phyloP scores from a whole-genome alignment of 2,797 vertebrate genomes.

The Sebastes hopkinsi region DNA sequence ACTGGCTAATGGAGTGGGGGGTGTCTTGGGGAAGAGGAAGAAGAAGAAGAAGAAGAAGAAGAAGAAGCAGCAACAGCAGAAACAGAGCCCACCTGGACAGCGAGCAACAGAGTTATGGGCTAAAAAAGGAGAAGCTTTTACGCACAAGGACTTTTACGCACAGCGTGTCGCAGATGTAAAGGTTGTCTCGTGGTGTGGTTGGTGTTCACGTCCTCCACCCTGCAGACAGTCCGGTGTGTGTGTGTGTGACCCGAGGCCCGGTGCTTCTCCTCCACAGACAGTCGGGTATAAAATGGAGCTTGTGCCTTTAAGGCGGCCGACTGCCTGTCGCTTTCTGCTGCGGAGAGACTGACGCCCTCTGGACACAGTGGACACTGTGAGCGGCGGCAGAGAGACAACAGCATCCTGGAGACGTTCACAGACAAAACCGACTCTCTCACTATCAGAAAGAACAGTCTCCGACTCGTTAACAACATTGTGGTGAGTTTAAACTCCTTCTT shows the following conservation, averaged over 20 bases:
- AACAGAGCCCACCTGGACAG: conserved; percentile 1
- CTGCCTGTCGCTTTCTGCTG: conserved; percentile 75
- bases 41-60: neutral
- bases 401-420: conserved; percentile 72
- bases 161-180: neutral
- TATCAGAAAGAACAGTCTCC: neutral
- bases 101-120: neutral
- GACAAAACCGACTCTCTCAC: conserved; percentile 30
- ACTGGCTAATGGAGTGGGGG: conserved; percentile 24
- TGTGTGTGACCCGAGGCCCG: conserved; percentile 48
- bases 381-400: conserved; percentile 54
- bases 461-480: conserved; percentile 32
- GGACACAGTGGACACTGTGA: conserved; percentile 72
- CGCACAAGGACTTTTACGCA: conserved; percentile 49
- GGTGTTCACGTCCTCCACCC: neutral
- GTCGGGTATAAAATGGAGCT: conserved; percentile 65
- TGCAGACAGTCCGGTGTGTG: neutral
- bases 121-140: conserved; percentile 16
- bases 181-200: no score
- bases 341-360: conserved; percentile 79
- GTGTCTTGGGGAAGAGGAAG: neutral
- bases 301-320: conserved; percentile 83
- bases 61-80: neutral
- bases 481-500: conserved; percentile 48
- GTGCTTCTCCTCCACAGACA: conserved; percentile 32